phyloP scores from a whole-genome alignment of 2,113 vertebrate species.

The Sula dactylatra region DNA sequence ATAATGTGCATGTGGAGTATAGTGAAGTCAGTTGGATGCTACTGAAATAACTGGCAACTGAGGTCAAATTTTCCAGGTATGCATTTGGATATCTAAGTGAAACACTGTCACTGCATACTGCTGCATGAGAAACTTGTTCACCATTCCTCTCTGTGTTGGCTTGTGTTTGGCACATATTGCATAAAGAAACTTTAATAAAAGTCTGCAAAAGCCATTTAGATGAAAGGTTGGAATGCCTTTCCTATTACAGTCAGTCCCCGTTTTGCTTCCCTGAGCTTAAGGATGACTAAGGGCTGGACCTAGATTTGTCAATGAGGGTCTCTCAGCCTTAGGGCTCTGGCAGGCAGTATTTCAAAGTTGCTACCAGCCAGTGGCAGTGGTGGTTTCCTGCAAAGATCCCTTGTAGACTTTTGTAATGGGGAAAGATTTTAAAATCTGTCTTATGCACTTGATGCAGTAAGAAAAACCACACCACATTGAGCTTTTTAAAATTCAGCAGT shows the following conservation, averaged over 20 bases:
- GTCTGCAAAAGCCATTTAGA: neutral
- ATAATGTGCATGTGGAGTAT: rapidly evolving
- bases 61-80: neutral
- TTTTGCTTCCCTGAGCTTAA: neutral
- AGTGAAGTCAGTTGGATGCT: neutral
- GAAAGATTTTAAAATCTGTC: neutral
- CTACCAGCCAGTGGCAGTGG: neutral
- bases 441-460: neutral
- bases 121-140: neutral
- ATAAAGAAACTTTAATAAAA: neutral
- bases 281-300: neutral
- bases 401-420: neutral
- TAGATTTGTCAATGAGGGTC: neutral
- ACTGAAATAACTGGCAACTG: neutral
- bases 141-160: neutral
- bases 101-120: neutral
- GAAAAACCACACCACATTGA: rapidly evolving
- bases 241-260: neutral
- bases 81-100: neutral
- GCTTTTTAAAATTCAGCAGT: neutral
- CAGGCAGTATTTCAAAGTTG: neutral
- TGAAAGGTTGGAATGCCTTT: neutral
- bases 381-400: neutral
- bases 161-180: neutral
- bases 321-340: neutral